These are phyloP conservation scores for Geodia barretti DNA, from an alignment of 37 sponge, comb jelly and placozoan genomes.

Conservation along the genomic window DNA sequence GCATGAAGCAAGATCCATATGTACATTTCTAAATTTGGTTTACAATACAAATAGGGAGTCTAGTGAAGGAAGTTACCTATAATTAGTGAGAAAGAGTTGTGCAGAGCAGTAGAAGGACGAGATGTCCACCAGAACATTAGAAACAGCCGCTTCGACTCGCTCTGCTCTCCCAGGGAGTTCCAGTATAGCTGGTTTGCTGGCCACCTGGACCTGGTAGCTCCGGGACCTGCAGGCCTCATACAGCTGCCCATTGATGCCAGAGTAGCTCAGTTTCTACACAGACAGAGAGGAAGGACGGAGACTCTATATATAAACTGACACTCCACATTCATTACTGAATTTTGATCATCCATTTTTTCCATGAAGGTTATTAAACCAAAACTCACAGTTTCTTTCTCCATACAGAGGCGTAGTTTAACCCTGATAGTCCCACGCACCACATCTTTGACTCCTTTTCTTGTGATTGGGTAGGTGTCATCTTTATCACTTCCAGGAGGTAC, in stretches of 20 bases:
- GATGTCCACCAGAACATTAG: conserved; percentile 74
- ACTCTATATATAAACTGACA: background rate
- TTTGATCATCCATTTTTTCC: background rate
- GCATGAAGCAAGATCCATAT: no score
- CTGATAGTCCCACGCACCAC: conserved; percentile 1
- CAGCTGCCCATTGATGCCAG: conserved; percentile 14
- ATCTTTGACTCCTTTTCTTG: conserved; percentile 41
- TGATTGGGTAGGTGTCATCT: conserved; percentile 48
- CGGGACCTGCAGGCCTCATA: conserved; percentile 11
- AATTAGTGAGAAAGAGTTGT: conserved; percentile 81
- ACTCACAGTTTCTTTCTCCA: conserved; percentile 17
- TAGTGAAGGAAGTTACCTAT: conserved; percentile 53
- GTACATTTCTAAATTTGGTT: no score
- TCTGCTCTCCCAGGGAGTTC: conserved; percentile 83
- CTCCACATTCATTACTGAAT: background rate
- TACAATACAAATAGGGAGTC: background rate
- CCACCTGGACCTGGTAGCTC: conserved; percentile 62
- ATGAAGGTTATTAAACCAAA: no score
- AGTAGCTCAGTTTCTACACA: background rate
- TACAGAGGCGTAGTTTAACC: background rate
- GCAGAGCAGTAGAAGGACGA: conserved; percentile 60
- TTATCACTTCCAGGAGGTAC: conserved; percentile 10
- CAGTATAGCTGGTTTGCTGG: conserved; percentile 30
- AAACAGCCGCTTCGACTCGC: conserved; percentile 76
- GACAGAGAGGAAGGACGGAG: background rate